Conservation (phyloP, 2,113 vertebrate genomes). For the Colistium nudipinnis region DNA sequence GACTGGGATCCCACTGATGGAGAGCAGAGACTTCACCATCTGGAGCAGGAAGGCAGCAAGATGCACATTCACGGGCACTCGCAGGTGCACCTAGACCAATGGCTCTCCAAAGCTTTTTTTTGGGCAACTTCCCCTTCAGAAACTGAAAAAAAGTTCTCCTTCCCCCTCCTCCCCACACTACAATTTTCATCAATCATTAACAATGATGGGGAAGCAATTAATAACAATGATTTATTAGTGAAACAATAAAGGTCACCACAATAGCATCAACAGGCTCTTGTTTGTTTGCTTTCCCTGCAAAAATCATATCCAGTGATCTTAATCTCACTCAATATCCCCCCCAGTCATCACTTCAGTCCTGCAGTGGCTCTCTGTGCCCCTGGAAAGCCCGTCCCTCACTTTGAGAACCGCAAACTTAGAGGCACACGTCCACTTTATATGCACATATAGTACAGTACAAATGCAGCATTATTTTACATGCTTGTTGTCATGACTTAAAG, state of each 20-base stretch:
- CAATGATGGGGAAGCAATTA: background rate
- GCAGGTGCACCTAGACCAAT: background rate
- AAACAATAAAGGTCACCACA: background rate
- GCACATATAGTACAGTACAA: background rate
- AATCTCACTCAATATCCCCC: background rate
- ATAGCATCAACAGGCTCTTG: background rate
- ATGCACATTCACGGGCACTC: constrained; percentile 4
- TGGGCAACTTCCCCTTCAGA: background rate
- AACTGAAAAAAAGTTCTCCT: background rate
- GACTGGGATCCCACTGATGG: constrained; percentile 48
- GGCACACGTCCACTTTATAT: background rate
- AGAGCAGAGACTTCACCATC: constrained; percentile 59
- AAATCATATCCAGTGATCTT: too few species aligned
- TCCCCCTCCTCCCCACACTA: background rate
- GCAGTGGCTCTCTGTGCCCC: background rate
- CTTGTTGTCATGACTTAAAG: constrained; percentile 35
- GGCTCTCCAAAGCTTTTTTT: background rate
- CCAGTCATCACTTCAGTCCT: background rate
- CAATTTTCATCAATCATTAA: background rate
- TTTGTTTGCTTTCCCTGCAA: background rate
- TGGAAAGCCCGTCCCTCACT: background rate
- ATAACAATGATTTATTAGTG: background rate
- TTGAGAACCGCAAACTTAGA: background rate
- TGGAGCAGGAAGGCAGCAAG: constrained; percentile 32
- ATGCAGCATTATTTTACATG: background rate